Conservation (phyloP, 2,797 vertebrate species). For the Oreonectes daqikongensis region DNA sequence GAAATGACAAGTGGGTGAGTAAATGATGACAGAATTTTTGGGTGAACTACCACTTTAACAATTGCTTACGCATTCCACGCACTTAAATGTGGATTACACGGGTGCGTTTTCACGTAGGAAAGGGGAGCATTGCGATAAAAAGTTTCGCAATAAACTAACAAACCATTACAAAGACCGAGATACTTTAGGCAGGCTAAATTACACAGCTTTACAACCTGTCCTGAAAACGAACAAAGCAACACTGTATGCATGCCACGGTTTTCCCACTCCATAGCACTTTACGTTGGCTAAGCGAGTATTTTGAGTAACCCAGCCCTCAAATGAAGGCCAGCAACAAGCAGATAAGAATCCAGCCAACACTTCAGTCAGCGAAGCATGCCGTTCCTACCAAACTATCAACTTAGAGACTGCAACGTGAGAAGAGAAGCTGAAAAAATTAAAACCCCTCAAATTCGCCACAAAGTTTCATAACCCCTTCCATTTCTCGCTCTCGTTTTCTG, state of each 20-base stretch:
- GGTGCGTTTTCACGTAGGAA: constrained; percentile 16
- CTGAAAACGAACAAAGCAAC: constrained; percentile 67
- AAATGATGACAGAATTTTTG: too few relatives aligned
- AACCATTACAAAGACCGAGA: constrained; percentile 58
- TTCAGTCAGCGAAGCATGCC: constrained; percentile 73
- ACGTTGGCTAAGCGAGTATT: constrained; percentile 68
- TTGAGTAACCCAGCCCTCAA: constrained; percentile 70
- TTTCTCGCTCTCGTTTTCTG: constrained; percentile 7
- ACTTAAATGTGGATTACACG: constrained; percentile 40
- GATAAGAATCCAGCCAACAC: constrained; percentile 77
- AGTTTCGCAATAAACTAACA: constrained; percentile 35
- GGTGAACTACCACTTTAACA: too few relatives aligned
- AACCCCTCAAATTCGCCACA: constrained; percentile 17
- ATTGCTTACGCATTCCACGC: constrained; percentile 61
- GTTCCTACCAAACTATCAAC: constrained; percentile 79
- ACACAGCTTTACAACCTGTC: constrained; percentile 52
- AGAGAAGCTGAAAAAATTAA: constrained; percentile 46
- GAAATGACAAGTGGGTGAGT: too few relatives aligned
- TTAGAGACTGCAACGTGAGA: constrained; percentile 59
- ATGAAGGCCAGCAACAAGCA: constrained; percentile 67
- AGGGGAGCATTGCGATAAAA: neutral
- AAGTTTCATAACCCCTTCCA: constrained; percentile 16
- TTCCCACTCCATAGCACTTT: constrained; percentile 43
- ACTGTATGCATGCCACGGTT: constrained; percentile 56
- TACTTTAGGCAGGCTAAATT: constrained; percentile 54